Evolutionary conservation across 2,797 vertebrate genomes (phyloP), one percentile per base, ranked within the genome.

Genomic region (Pseudomugil gertrudae): DNA sequence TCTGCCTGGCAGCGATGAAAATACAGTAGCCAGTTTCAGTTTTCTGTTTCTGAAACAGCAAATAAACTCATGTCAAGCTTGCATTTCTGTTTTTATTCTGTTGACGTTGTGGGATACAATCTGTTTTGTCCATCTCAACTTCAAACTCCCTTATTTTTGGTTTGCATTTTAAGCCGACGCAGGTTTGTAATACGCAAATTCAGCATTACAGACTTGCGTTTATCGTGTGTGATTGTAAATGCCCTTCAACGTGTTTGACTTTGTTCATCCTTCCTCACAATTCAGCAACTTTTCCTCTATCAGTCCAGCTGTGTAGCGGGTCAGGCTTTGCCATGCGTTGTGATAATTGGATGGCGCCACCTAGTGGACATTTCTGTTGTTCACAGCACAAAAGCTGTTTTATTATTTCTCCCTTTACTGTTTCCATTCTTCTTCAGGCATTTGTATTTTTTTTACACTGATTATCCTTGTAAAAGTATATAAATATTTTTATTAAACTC

Each of bases 291-390:
- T 33, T 52, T 30, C 51, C 13, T 15, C 30, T 32, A 32, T 23
- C 14, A 1, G 43, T n/a, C 24, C 0, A 43, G 40, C 40, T 13
- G 11, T 6, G 23, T 26, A 11, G 21, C 30, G 1, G 5, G 0
- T 4, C 5, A 21, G 29, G 2, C 4, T 1, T 38, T 40, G 61
- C 50, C 30, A 69, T 48, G 9, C 24, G 21, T 57, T 68, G 19
- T 1, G 14, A 5, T 45, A 55, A 59, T 69, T 64, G 58, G 48
- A 8, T 32, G 63, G 5, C 47, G 78, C 80, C 89, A 70, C 68
- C 88, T 70, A 29, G 77, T 85, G 93, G 19, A 27, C 6, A 0
- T 15, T 30, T 53, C 0, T 70, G 80, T 79, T 68, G n/a, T n/a
- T n/a, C n/a, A n/a, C n/a, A n/a, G n/a, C n/a, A n/a, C n/a, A n/a